Evolutionary conservation across 2,888 invertebrate species (phyloP).

Genomic region (Apamea sordens): DNA sequence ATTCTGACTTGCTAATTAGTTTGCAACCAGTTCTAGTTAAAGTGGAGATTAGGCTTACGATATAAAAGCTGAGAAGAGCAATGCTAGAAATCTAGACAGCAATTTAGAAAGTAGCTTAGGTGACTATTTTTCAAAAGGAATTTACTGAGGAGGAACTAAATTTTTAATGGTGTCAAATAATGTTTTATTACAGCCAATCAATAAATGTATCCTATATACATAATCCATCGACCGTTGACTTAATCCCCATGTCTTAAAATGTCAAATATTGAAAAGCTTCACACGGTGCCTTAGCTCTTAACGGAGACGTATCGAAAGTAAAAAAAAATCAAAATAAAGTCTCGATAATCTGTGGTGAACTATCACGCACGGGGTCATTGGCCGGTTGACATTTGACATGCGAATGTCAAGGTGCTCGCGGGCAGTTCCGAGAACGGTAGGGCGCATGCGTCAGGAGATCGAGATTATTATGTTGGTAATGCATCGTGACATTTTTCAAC

Average conservation of each 20-base stretch:
- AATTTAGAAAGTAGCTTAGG: slow-evolving; percentile 29
- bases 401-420: slow-evolving; percentile 87
- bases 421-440: slow-evolving; percentile 74
- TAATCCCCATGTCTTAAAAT: slow-evolving; percentile 46
- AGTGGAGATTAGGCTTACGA: slow-evolving; percentile 12
- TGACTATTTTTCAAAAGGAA: not conserved
- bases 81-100: slow-evolving; percentile 25
- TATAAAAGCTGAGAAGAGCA: slow-evolving; percentile 9
- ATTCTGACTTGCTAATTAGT: slow-evolving; percentile 34
- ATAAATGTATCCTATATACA: not conserved
- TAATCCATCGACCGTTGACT: slow-evolving; percentile 15
- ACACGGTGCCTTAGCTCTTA: slow-evolving; percentile 36
- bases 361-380: slow-evolving; percentile 83
- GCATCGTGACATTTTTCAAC: slow-evolving; percentile 64
- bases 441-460: slow-evolving; percentile 66
- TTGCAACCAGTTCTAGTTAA: slow-evolving; percentile 13
- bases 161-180: slow-evolving; percentile 18
- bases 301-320: slow-evolving; percentile 56
- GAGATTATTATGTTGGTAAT: slow-evolving; percentile 67
- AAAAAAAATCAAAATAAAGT: slow-evolving; percentile 67
- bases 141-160: not conserved
- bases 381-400: slow-evolving; percentile 89
- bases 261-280: slow-evolving; percentile 48
- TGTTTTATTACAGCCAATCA: slow-evolving; percentile 19
- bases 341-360: slow-evolving; percentile 74